Conservation (phyloP, 2,888 invertebrate species). For the Stenichneumon culpator region DNA sequence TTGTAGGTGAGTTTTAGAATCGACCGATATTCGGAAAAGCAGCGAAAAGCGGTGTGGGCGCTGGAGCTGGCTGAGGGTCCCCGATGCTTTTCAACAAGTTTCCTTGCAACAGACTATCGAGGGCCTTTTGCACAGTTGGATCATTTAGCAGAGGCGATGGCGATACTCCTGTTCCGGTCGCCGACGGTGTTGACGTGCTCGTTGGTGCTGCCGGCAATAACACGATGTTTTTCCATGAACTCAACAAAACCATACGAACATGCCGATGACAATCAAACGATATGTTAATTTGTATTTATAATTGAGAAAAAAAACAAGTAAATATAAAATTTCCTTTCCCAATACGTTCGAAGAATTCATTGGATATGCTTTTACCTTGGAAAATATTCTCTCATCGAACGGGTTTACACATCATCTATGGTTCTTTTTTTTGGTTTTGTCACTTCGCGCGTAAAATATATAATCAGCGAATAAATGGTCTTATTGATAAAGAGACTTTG, state of each 20-base stretch:
- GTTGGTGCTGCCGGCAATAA: constrained; percentile 82
- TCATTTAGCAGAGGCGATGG: constrained; percentile 90
- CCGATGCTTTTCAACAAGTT: constrained; percentile 87
- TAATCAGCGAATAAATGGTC: background rate
- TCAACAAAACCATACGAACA: constrained; percentile 30
- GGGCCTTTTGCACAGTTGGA: constrained; percentile 92
- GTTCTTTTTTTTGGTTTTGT: constrained; percentile 18
- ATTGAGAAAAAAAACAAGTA: background rate
- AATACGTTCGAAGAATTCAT: background rate
- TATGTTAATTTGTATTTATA: background rate
- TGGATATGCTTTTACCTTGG: constrained; percentile 50
- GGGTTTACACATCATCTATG: constrained; percentile 39
- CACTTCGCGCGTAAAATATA: constrained; percentile 30
- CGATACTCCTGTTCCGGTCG: constrained; percentile 80
- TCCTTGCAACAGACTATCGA: constrained; percentile 89
- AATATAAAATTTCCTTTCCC: constrained; percentile 9
- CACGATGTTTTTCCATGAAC: constrained; percentile 67
- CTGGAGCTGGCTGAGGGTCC: constrained; percentile 78
- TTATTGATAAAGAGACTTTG: background rate
- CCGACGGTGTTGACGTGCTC: constrained; percentile 76
- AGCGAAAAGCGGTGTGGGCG: constrained; percentile 81
- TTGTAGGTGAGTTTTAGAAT: constrained; percentile 74
- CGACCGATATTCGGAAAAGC: constrained; percentile 83
- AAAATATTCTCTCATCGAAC: constrained; percentile 20
- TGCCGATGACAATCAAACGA: background rate